phyloP scores from a whole-genome alignment of 2,113 vertebrate species.

The Caranx ignobilis region DNA sequence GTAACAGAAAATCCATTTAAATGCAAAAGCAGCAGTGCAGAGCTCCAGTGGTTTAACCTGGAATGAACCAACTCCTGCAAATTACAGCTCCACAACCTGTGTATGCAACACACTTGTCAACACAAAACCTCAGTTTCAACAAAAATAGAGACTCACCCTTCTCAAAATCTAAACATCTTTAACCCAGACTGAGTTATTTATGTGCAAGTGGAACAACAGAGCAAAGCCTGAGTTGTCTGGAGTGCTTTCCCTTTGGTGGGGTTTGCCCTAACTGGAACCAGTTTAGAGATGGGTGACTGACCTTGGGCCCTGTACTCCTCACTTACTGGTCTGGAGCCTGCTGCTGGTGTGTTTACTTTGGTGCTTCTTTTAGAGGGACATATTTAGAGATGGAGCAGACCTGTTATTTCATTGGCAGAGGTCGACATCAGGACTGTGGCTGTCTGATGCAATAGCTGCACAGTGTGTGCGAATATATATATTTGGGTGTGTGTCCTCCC shows the following conservation, averaged over 20 bases:
- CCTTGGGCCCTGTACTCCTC: slow-evolving; percentile 71
- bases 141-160: slow-evolving; percentile 59
- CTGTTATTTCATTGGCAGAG: slow-evolving; percentile 82
- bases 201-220: slow-evolving; percentile 62
- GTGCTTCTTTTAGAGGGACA: slow-evolving; percentile 80
- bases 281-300: slow-evolving; percentile 73
- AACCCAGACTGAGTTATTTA: slow-evolving; percentile 67
- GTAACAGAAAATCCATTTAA: slow-evolving; percentile 6
- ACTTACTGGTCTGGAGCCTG: slow-evolving; percentile 78
- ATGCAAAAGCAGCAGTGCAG: neutral
- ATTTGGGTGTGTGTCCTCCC: slow-evolving; percentile 33
- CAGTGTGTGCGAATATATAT: neutral
- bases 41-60: slow-evolving; percentile 52
- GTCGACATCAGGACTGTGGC: slow-evolving; percentile 60
- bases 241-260: slow-evolving; percentile 51
- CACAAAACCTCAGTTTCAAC: slow-evolving; percentile 64
- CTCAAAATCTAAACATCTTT: slow-evolving; percentile 69
- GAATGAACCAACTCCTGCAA: slow-evolving; percentile 48
- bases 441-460: slow-evolving; percentile 77
- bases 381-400: slow-evolving; percentile 79
- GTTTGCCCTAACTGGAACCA: slow-evolving; percentile 72
- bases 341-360: slow-evolving; percentile 76
- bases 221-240: slow-evolving; percentile 53
- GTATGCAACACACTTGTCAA: slow-evolving; percentile 46
- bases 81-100: slow-evolving; percentile 67